phyloP scores from a whole-genome alignment of 2,797 vertebrate species.

The Betta splendens region DNA sequence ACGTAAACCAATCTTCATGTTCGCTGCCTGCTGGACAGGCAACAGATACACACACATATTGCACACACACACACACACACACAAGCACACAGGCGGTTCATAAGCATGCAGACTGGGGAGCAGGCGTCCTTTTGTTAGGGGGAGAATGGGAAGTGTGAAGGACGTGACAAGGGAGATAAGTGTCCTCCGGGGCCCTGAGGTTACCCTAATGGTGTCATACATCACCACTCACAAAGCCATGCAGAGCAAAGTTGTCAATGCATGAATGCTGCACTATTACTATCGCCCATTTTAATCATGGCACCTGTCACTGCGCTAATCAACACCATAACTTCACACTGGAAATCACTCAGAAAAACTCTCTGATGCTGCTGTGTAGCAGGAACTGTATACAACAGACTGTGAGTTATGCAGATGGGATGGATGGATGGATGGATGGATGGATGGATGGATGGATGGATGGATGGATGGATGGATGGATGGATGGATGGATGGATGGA shows the following conservation, averaged over 20 bases:
- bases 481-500: no score
- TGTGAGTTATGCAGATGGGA: constrained; percentile 58
- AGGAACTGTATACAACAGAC: constrained; percentile 60
- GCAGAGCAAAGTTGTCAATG: constrained; percentile 85
- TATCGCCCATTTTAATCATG: constrained; percentile 86
- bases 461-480: no score
- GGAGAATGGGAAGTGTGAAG: constrained; percentile 82
- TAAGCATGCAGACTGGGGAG: constrained; percentile 77
- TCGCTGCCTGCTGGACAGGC: constrained; percentile 22
- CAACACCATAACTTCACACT: constrained; percentile 84
- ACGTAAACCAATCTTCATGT: constrained; percentile 43
- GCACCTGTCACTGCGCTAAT: constrained; percentile 84
- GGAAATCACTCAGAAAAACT: constrained; percentile 79
- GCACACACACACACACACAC: constrained; percentile 36
- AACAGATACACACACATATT: constrained; percentile 23
- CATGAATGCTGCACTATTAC: constrained; percentile 85
- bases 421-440: no score
- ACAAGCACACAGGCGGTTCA: constrained; percentile 62
- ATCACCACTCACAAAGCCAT: constrained; percentile 85
- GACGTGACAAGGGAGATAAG: constrained; percentile 84
- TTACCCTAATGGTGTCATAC: constrained; percentile 86
- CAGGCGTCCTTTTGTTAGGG: constrained; percentile 80
- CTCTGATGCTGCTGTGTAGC: constrained; percentile 58
- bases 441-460: no score
- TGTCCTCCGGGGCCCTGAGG: constrained; percentile 84